These are phyloP conservation scores for Drosophila seclusa DNA, from an alignment of 2,888 invertebrate genomes.

Conservation along the genomic window DNA sequence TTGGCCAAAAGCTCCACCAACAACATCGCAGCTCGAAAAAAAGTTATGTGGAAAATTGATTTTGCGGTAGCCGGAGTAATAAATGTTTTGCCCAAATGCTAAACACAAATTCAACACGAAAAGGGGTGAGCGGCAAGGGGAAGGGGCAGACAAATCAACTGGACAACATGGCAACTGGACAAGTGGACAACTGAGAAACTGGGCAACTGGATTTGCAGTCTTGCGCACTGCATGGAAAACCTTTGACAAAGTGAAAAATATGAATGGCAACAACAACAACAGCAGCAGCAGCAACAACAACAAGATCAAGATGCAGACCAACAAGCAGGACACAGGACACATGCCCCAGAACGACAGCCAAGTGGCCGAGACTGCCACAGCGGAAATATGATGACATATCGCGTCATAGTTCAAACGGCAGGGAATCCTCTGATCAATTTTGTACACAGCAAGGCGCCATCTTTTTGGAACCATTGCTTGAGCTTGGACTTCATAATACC, in stretches of 20 bases:
- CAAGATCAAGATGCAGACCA: slow-evolving; percentile 5
- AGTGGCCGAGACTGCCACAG: slow-evolving; percentile 48
- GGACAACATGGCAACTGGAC: slow-evolving; percentile 19
- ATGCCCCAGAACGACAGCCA: slow-evolving; percentile 17
- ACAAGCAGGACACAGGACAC: slow-evolving; percentile 7
- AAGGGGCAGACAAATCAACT: slow-evolving; percentile 22
- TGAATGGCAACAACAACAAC: slow-evolving; percentile 58
- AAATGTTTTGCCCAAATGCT: slow-evolving; percentile 67
- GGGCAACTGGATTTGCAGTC: slow-evolving; percentile 51
- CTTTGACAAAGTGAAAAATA: slow-evolving; percentile 75
- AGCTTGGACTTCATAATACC: slow-evolving; percentile 35
- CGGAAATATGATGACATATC: slow-evolving; percentile 85
- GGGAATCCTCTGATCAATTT: slow-evolving; percentile 85
- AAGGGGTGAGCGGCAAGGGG: slow-evolving; percentile 6
- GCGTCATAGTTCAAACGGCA: slow-evolving; percentile 85
- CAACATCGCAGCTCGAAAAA: slow-evolving; percentile 26
- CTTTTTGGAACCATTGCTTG: slow-evolving; percentile 67
- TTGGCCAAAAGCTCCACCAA: slow-evolving; percentile 32
- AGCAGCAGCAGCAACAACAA: neutral
- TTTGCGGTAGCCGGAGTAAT: slow-evolving; percentile 74
- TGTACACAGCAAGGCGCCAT: slow-evolving; percentile 85
- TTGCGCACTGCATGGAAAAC: slow-evolving; percentile 57
- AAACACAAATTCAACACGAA: slow-evolving; percentile 55
- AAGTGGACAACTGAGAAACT: slow-evolving; percentile 26
- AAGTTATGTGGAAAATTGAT: slow-evolving; percentile 73